Conservation (phyloP, 2,113 vertebrate species). For the Echinops telfairi region DNA sequence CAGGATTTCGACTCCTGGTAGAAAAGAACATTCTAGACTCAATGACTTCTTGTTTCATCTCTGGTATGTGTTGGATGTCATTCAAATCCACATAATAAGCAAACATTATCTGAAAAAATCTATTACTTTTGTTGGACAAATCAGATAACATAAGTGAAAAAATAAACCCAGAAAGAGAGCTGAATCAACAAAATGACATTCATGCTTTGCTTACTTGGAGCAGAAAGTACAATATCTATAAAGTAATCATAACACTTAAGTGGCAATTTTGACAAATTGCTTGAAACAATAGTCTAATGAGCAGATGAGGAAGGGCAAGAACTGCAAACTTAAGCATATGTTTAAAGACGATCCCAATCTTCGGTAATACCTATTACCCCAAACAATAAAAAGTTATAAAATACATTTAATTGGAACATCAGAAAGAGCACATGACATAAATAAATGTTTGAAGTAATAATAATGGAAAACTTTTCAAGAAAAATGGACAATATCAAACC, state of each 20-base stretch:
- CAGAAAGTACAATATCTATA: background rate
- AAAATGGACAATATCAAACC: background rate
- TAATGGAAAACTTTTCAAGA: background rate
- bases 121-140: background rate
- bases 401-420: background rate
- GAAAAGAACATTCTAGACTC: background rate
- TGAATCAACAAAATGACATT: background rate
- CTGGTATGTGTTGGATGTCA: background rate
- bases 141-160: background rate
- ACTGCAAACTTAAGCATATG: rapidly evolving
- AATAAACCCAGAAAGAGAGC: background rate
- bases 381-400: background rate
- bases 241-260: background rate
- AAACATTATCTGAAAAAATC: background rate
- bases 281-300: background rate
- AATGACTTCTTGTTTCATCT: background rate
- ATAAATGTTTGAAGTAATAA: background rate
- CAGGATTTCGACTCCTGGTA: background rate
- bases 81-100: background rate
- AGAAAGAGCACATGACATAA: background rate
- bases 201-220: background rate
- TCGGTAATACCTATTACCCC: background rate
- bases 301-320: background rate
- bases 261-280: background rate
- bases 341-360: background rate